A percentile compares a stretch with the other conserved stretches of the same genome.
Conservation (phyloP, 2,113 vertebrate species). For the Epinephelus lanceolatus region DNA sequence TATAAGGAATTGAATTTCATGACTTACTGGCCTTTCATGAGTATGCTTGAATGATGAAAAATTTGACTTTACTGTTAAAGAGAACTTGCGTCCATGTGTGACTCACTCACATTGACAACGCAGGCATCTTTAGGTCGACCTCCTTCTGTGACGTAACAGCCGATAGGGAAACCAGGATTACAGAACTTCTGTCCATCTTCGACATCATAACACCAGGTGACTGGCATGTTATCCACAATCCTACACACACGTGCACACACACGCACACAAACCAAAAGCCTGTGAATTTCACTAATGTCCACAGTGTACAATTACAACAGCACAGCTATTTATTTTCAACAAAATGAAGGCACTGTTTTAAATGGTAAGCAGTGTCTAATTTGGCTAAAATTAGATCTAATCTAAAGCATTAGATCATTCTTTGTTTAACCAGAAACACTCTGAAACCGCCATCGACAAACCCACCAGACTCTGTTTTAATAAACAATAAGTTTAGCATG, state of each 20-base stretch:
- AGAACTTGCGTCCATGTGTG: background rate
- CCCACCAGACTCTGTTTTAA: no score
- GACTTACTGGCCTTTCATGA: background rate
- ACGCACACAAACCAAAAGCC: background rate
- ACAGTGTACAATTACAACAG: background rate
- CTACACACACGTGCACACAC: constrained; percentile 74
- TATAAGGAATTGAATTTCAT: background rate
- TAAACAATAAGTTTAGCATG: no score
- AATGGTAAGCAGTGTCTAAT: no score
- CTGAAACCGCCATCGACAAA: no score
- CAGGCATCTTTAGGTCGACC: constrained; percentile 93
- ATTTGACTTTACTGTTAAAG: background rate
- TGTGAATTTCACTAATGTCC: background rate
- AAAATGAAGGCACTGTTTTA: no score
- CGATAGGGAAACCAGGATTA: constrained; percentile 96
- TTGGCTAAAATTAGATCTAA: no score
- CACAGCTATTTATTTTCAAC: no score
- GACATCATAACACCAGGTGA: constrained; percentile 96
- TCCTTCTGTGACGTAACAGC: constrained; percentile 92
- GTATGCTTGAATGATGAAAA: background rate
- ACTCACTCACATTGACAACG: constrained; percentile 90
- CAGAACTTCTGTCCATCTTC: constrained; percentile 94
- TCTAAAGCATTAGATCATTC: no score
- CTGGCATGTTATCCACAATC: constrained; percentile 98
- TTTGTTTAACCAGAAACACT: no score